A percentile compares a stretch with the other conserved stretches of the same genome.
Evolutionary conservation across 2,888 invertebrate genomes (phyloP).

Genomic region (Xanthostigma xanthostigma): DNA sequence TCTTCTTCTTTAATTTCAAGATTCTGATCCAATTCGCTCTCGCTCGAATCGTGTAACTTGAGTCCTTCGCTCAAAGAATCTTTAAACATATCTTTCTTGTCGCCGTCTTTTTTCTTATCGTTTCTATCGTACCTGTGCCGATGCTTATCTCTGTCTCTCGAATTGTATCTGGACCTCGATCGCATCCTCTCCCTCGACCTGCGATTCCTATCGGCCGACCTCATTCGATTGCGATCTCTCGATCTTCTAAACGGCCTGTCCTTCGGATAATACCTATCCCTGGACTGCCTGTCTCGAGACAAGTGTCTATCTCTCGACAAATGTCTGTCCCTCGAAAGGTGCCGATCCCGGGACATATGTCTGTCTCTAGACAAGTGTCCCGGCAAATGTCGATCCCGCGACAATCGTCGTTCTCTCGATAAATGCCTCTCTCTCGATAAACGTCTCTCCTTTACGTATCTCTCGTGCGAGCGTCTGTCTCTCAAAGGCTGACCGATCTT

Average conservation of each 20-base stretch:
- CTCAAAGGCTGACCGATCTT: too few species aligned
- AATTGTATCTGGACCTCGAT: conserved; percentile 21
- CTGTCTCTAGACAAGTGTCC: too few species aligned
- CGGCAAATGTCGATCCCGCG: conserved; percentile 22
- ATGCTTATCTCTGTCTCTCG: conserved; percentile 13
- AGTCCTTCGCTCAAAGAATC: conserved; percentile 70
- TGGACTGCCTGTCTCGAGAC: too few species aligned
- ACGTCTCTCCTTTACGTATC: too few species aligned
- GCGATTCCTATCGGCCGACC: conserved; percentile 11
- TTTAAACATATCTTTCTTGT: conserved; percentile 41
- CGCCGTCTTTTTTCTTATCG: conserved; percentile 20
- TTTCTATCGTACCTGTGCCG: conserved; percentile 15
- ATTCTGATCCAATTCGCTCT: conserved; percentile 56
- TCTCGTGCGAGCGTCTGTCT: too few species aligned
- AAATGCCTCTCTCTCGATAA: conserved; percentile 9
- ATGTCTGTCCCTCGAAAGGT: too few species aligned
- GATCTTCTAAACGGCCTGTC: conserved; percentile 16
- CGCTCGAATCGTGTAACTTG: conserved; percentile 51
- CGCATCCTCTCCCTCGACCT: conserved; percentile 23
- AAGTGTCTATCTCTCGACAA: too few species aligned
- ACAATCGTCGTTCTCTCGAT: conserved; percentile 13
- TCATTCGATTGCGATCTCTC: conserved; percentile 15
- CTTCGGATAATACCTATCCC: too few species aligned
- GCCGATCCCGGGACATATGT: too few species aligned
- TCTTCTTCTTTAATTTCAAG: conserved; percentile 69